Evolutionary conservation across 2,113 vertebrate species (phyloP), one percentile per base, ranked within the genome.

Genomic region (Cairina moschata): DNA sequence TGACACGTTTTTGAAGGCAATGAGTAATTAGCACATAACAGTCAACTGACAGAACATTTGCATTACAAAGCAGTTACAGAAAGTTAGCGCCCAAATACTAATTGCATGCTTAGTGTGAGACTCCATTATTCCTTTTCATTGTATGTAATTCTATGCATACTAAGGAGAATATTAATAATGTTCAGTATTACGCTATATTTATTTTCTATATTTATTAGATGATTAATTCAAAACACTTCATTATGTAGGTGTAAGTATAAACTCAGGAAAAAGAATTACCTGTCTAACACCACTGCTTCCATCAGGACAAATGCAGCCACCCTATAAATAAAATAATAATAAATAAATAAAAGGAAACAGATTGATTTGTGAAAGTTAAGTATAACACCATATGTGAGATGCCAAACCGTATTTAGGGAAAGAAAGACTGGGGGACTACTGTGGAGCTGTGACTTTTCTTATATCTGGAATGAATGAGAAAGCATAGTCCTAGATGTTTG

Each of bases 281-380:
- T 89, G 94, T 86, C 79, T 94, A 5, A 18, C 6, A 44, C 95
- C 95, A 65, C 65, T 92, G 84, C 96, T 97, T 78, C 95, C 95
- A 87, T 96, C 95, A 80, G 97, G 96, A 90, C 97, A 97, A 94
- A 96, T 7, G 29, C 97, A 97, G 22, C 86, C 95, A 79, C 92
- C 89, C 97, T 97, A 65, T 13, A 83, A 60, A 69, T 52, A 26
- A 40, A 48, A 48, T 11, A 48, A 48, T 21, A 21, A 48, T 48
- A 22, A 69, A 17, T 8, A 50, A 29, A n/a, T 40, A 56, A 28
- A 55, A 58, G 1, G 6, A 60, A 90, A 78, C 1, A 71, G 60
- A 55, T 16, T 91, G 16, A 17, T 65, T 56, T 66, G n/a, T 77
- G 18, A 20, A 81, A 95, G n/a, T 68, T 72, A 44, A 58, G 90